A percentile compares a stretch with the other conserved stretches of the same genome.
These are phyloP conservation scores for Drosophila carrolli DNA, from an alignment of 1,140 invertebrate species.

Conservation along the genomic window DNA sequence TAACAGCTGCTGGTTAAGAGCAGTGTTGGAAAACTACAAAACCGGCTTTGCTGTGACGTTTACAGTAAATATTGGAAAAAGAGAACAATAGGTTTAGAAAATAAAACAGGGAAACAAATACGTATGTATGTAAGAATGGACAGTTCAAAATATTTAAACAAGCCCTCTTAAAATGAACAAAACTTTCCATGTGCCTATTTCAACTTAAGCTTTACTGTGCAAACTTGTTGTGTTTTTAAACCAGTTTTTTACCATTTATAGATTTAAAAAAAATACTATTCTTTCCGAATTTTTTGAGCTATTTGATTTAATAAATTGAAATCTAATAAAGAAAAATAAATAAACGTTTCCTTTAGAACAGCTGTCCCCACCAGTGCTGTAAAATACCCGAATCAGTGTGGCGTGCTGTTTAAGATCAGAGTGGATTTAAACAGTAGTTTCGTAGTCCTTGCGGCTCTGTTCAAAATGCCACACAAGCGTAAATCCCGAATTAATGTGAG, in stretches of 20 bases:
- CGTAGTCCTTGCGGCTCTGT: neutral
- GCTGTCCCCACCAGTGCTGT: conserved; percentile 21
- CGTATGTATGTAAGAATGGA: no score
- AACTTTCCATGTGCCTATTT: no score
- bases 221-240: no score
- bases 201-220: no score
- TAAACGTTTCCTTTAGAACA: neutral
- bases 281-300: no score
- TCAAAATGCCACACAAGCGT: conserved; percentile 56
- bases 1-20: conserved; percentile 30
- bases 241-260: no score
- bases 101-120: no score
- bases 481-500: conserved; percentile 7
- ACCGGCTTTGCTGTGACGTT: conserved; percentile 2
- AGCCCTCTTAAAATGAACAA: no score
- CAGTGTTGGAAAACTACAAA: conserved; percentile 16
- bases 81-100: no score
- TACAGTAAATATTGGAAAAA: neutral
- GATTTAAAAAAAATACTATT: no score
- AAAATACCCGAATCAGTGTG: conserved; percentile 3
- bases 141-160: no score
- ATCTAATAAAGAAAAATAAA: neutral
- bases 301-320: neutral
- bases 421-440: neutral
- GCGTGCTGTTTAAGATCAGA: conserved; percentile 4